These are phyloP conservation scores for Darevskia mixta DNA, from an alignment of 2,797 vertebrate species.

Conservation along the genomic window DNA sequence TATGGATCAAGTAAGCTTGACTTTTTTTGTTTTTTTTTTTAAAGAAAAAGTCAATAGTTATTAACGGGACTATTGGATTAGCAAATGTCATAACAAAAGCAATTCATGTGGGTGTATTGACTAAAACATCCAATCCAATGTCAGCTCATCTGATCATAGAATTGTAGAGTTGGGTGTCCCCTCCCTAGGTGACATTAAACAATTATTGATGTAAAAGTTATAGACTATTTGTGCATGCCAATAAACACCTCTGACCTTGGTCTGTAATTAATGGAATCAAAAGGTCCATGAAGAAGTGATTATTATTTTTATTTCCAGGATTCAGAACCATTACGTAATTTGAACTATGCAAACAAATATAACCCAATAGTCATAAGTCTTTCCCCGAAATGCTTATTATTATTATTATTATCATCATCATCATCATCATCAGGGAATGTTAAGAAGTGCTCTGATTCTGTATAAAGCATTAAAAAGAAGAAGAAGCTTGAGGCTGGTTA, in stretches of 20 bases:
- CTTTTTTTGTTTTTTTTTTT: rapidly evolving
- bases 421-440: background rate
- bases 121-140: conserved; percentile 5
- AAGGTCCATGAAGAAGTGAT: conserved; percentile 18
- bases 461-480: background rate
- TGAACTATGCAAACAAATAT: rapidly evolving
- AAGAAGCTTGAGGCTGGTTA: background rate
- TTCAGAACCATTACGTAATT: background rate
- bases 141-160: background rate
- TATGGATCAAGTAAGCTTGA: conserved; percentile 20
- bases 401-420: background rate
- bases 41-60: conserved; percentile 41
- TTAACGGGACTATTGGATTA: conserved; percentile 30
- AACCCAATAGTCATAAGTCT: background rate
- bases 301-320: background rate
- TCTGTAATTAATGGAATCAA: conserved; percentile 8
- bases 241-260: conserved; percentile 8
- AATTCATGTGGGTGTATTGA: conserved; percentile 34
- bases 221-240: conserved; percentile 27
- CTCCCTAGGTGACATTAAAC: conserved; percentile 43
- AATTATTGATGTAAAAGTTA: conserved; percentile 47
- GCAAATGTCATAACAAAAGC: conserved; percentile 24
- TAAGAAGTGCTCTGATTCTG: background rate
- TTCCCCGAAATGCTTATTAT: background rate
- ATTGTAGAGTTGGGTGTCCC: background rate